Base-by-base conservation (phyloP, 2,888 invertebrate genomes). In the Spilosoma lubricipeda region DNA sequence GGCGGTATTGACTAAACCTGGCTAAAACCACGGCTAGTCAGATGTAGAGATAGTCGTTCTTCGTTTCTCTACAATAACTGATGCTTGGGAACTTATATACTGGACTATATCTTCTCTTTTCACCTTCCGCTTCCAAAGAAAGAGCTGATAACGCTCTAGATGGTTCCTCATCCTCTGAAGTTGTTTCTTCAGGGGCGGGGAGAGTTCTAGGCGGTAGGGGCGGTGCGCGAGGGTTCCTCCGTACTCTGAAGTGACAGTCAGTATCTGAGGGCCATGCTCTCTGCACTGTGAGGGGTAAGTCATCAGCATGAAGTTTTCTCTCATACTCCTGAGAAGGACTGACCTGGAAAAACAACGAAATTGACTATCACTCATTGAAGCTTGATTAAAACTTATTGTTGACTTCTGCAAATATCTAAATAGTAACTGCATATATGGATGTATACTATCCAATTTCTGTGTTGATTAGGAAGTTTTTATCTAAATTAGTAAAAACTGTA, bases 281-380 rank as follows among this genome's bases (percentile, higher is more conserved):
- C 90, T 98, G 98, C 52, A 98, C 98, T 84, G 97, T 96, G 39
- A 98, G 95, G 0, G 98, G 98, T 78, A 98, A 96, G 91, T 98
- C 98, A 84, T 98, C 98, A 0, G 98, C 98, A 92, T 98, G 98
- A 59, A 98, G 93, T 93, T 98, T 98, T 75, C 98, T 96, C 92
- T 98, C 98, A 93, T 98, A 98, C 91, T 98, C 98, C 91, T 98
- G 98, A 13, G 97, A 97, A 79, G 97, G 97, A 86, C 97, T 97
- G 42, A 97, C 97, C 97, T 97, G 91, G 15, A 93, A 91, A 64
- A 27, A 0, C 20, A 63, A 27, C 7, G 36, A 63, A 70, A 70
- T 30, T n/a, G 13, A 42, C 70, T 30, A 23, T 63, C 48, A 67
- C 20, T 30, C 0, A 23, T 67, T 67, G 30, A 30, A 59, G 59